Evolutionary conservation across 2,888 invertebrate genomes (phyloP).

Genomic region (Drosophila gaucha): DNA sequence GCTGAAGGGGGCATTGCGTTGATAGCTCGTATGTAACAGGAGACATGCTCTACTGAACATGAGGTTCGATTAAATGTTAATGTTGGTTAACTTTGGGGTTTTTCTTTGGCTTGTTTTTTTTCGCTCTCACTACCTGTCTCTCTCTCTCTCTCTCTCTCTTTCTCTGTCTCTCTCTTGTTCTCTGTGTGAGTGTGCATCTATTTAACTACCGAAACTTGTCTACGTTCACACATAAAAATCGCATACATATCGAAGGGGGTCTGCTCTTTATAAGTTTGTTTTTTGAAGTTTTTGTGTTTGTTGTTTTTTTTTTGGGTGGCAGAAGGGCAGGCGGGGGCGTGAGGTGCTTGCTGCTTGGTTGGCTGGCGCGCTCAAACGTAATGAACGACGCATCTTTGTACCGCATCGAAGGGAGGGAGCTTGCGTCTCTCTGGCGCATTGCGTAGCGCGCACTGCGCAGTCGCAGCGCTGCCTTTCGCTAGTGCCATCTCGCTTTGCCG

Average conservation of each 20-base stretch:
- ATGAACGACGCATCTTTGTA: constrained; percentile 64
- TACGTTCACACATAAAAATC: constrained; percentile 80
- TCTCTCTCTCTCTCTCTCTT: constrained; percentile 12
- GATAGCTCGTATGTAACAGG: constrained; percentile 81
- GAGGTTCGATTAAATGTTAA: constrained; percentile 84
- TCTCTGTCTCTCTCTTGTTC: neutral
- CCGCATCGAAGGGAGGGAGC: constrained; percentile 18
- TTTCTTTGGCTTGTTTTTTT: constrained; percentile 69
- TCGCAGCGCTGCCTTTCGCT: constrained; percentile 22
- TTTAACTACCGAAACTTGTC: constrained; percentile 81
- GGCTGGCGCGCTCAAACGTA: constrained; percentile 74
- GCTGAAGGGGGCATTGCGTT: constrained; percentile 36
- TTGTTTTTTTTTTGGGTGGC: constrained; percentile 17
- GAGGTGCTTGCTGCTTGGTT: constrained; percentile 66
- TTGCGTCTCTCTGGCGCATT: constrained; percentile 27
- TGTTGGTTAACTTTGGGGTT: constrained; percentile 83
- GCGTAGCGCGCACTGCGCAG: constrained; percentile 41
- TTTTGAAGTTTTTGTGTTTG: neutral
- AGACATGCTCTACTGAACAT: constrained; percentile 84
- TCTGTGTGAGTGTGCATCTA: constrained; percentile 68
- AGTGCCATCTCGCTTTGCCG: constrained; percentile 38
- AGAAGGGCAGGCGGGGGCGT: constrained; percentile 15
- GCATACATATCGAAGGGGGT: constrained; percentile 59
- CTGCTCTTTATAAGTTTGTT: constrained; percentile 11
- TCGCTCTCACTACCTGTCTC: constrained; percentile 11